Evolutionary conservation across 2,888 invertebrate genomes (phyloP).

Genomic region (Athalia cordata): DNA sequence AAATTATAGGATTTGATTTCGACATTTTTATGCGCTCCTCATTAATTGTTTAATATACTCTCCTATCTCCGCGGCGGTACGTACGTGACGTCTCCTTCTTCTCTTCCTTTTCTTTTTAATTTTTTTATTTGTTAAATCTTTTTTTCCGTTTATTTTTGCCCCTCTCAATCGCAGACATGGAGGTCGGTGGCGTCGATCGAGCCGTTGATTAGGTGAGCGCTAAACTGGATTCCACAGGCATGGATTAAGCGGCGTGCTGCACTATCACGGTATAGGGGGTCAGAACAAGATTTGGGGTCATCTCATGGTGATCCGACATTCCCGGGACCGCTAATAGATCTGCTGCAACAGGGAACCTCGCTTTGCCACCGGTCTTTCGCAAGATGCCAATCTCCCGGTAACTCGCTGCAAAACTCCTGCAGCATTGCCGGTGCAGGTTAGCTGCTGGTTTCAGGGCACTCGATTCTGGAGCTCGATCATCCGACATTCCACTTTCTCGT

Average conservation of each 20-base stretch:
- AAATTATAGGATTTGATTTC: no score
- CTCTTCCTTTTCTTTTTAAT: neutral
- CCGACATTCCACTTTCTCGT: constrained; percentile 6
- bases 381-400: constrained; percentile 29
- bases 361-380: constrained; percentile 35
- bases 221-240: constrained; percentile 34
- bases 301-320: constrained; percentile 25
- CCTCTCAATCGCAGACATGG: constrained; percentile 1
- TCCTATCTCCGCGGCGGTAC: neutral
- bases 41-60: constrained; percentile 2
- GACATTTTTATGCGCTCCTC: no score
- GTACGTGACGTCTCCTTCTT: constrained; percentile 20
- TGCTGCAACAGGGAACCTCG: constrained; percentile 6
- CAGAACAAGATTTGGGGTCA: neutral
- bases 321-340: constrained; percentile 30
- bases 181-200: neutral
- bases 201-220: constrained; percentile 28
- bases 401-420: neutral
- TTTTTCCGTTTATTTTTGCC: neutral
- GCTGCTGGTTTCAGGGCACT: neutral
- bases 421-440: no score
- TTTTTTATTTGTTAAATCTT: neutral
- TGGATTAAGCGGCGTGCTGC: constrained; percentile 35
- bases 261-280: constrained; percentile 19
- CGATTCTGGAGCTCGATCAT: neutral